Evolutionary conservation across 2,888 invertebrate species (phyloP).

Genomic region (Netelia inedita): DNA sequence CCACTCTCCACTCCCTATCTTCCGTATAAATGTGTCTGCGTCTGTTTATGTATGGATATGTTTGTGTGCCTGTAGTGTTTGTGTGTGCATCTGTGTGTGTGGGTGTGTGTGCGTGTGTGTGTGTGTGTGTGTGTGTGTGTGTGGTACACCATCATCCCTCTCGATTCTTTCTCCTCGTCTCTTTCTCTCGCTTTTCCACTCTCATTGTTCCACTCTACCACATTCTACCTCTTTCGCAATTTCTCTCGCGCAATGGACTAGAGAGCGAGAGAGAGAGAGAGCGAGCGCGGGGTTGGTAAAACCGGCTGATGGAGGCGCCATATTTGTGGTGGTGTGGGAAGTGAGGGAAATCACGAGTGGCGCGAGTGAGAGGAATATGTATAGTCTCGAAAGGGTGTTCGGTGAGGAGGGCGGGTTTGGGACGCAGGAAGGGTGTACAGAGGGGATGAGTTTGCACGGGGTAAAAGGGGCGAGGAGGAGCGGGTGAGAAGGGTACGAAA

Average conservation of each 20-base stretch:
- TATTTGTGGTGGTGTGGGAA: conserved; percentile 84
- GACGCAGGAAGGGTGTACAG: conserved; percentile 56
- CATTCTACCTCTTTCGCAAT: conserved; percentile 38
- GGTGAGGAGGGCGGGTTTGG: conserved; percentile 70
- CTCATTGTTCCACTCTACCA: conserved; percentile 22
- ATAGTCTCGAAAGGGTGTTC: conserved; percentile 1
- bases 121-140: no score
- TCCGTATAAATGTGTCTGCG: conserved; percentile 1
- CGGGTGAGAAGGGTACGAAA: conserved; percentile 60
- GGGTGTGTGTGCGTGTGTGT: background rate
- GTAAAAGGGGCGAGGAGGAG: conserved; percentile 50
- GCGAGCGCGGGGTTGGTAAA: conserved; percentile 79
- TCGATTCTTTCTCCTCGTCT: conserved; percentile 68
- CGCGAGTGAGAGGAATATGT: conserved; percentile 72
- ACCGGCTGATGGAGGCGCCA: conserved; percentile 83
- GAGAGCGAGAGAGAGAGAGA: conserved; percentile 35
- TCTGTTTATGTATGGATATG: background rate
- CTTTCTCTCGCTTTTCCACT: conserved; percentile 58
- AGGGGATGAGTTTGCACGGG: conserved; percentile 55
- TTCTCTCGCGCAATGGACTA: conserved; percentile 32
- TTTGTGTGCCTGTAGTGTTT: background rate
- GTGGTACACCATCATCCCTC: no score
- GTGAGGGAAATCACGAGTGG: conserved; percentile 84
- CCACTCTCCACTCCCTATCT: conserved; percentile 66
- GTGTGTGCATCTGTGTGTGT: background rate